phyloP scores from a whole-genome alignment of 2,797 vertebrate species.

The Gila robusta region DNA sequence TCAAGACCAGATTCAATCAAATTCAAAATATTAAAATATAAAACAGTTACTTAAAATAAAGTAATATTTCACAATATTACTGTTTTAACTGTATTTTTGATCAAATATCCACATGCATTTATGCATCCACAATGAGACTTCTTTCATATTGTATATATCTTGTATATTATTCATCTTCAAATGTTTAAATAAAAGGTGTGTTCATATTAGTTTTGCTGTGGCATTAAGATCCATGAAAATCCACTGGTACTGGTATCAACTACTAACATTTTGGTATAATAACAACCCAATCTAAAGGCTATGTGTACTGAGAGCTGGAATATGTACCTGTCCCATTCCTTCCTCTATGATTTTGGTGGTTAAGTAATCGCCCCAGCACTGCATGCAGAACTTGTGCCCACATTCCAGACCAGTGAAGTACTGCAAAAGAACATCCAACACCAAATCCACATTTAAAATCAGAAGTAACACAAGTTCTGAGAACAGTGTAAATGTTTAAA shows the following conservation, averaged over 20 bases:
- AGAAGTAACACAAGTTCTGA: background rate
- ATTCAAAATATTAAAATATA: background rate
- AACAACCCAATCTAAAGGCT: background rate
- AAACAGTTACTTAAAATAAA: background rate
- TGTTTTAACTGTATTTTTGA: background rate
- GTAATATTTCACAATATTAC: background rate
- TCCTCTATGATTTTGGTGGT: slow-evolving; percentile 99
- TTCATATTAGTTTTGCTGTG: background rate
- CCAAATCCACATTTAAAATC: slow-evolving; percentile 20
- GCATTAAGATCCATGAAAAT: background rate
- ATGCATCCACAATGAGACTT: background rate
- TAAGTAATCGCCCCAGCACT: slow-evolving; percentile 99
- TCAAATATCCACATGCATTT: background rate
- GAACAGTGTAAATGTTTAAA: background rate
- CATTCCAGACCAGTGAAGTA: slow-evolving; percentile 99
- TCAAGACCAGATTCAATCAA: background rate
- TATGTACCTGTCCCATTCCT: slow-evolving; percentile 99
- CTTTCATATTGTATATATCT: no score
- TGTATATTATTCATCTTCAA: background rate
- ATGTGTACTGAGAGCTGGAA: background rate
- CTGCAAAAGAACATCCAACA: slow-evolving; percentile 71
- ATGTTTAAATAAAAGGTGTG: background rate
- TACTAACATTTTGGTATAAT: background rate
- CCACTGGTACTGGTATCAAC: background rate
- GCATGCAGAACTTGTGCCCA: slow-evolving; percentile 99